A percentile compares a stretch with the other conserved stretches of the same genome.
phyloP scores from a whole-genome alignment of 2,888 invertebrate genomes.

The Prionchulus punctatus region DNA sequence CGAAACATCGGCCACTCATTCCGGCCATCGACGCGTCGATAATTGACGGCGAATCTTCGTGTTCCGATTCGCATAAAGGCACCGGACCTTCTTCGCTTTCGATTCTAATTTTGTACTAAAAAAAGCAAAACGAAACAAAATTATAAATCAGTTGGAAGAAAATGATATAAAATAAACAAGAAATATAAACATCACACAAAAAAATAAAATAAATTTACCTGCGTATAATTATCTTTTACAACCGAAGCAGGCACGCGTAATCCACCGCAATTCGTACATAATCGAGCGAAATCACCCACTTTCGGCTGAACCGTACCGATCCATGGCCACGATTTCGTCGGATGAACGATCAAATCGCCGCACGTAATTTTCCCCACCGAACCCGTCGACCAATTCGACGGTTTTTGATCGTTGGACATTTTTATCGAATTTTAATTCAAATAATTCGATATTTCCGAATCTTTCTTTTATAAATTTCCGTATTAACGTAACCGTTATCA shows the following conservation, averaged over 20 bases:
- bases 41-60: not conserved
- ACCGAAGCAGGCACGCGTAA: not conserved
- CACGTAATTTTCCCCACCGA: not conserved
- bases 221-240: not conserved
- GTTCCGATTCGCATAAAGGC: not conserved
- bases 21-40: not conserved
- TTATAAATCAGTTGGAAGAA: no score
- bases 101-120: not conserved
- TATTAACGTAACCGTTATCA: not conserved
- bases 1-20: not conserved
- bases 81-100: not conserved
- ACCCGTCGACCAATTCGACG: not conserved
- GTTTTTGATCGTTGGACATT: no score
- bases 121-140: no score
- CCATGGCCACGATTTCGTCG: conserved; percentile 1
- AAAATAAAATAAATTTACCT: not conserved
- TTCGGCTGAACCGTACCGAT: not conserved
- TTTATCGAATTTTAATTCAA: not conserved
- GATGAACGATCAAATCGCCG: conserved; percentile 2
- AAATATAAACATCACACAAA: not conserved
- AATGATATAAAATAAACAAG: no score
- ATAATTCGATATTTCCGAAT: not conserved
- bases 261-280: not conserved
- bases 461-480: not conserved
- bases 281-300: not conserved